phyloP scores from a whole-genome alignment of 1,140 invertebrate genomes.

The Drosophila sturtevanti region DNA sequence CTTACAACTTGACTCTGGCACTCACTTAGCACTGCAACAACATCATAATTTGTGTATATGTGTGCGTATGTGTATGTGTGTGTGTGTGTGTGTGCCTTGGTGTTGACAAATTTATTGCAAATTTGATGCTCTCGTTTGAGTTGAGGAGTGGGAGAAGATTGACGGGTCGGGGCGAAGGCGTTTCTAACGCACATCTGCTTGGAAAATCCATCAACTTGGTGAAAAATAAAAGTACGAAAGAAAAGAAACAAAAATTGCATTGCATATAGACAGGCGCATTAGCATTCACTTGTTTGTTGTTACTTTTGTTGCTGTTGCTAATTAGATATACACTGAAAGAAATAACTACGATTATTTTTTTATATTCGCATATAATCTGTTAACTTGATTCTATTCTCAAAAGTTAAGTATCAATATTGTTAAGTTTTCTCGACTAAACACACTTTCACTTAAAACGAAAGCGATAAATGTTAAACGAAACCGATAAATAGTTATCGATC shows the following conservation, averaged over 20 bases:
- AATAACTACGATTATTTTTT: background rate
- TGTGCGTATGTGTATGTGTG: slow-evolving; percentile 16
- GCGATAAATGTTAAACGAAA: too few species aligned
- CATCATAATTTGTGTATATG: slow-evolving; percentile 41
- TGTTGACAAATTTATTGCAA: slow-evolving; percentile 69
- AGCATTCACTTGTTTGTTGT: slow-evolving; percentile 22
- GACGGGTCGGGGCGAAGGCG: slow-evolving; percentile 20
- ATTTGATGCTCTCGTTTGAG: slow-evolving; percentile 42
- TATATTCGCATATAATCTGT: too few species aligned
- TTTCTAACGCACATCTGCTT: slow-evolving; percentile 42
- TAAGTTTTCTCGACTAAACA: too few species aligned
- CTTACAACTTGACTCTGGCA: slow-evolving; percentile 74
- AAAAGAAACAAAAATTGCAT: slow-evolving; percentile 24
- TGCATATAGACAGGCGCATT: slow-evolving; percentile 15
- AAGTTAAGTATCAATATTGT: too few species aligned
- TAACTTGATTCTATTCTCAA: too few species aligned
- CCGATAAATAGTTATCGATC: too few species aligned
- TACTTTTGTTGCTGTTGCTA: background rate
- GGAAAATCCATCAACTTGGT: slow-evolving; percentile 35
- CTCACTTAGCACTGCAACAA: slow-evolving; percentile 55
- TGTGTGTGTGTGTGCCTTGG: slow-evolving; percentile 22
- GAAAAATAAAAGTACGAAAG: slow-evolving; percentile 11
- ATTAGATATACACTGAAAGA: background rate
- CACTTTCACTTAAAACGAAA: too few species aligned
- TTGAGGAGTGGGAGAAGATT: background rate